A percentile compares a stretch with the other conserved stretches of the same genome.
Conservation (phyloP, 2,888 invertebrate species). For the Polydrusus cervinus region DNA sequence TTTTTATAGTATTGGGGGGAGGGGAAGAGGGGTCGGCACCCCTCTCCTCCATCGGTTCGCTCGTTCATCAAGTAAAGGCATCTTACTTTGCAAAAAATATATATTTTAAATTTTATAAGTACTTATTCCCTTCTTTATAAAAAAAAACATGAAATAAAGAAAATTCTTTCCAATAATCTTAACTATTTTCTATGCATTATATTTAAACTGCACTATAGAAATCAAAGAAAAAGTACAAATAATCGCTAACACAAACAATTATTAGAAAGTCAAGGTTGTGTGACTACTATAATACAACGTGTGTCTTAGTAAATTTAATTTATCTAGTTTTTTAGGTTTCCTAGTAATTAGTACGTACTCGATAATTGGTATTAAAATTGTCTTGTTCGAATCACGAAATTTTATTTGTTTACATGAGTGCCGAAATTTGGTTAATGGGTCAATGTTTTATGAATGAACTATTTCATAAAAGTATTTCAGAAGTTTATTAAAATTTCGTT, state of each 20-base stretch:
- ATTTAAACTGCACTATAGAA: neutral
- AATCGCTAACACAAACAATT: slow-evolving; percentile 23
- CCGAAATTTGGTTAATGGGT: slow-evolving; percentile 13
- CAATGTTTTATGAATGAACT: neutral
- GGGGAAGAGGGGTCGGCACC: too few species aligned
- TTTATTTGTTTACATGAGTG: neutral
- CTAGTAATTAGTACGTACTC: slow-evolving; percentile 38
- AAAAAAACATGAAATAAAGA: too few species aligned
- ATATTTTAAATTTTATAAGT: too few species aligned
- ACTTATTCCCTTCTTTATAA: too few species aligned
- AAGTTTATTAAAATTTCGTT: too few species aligned
- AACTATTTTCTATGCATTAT: neutral
- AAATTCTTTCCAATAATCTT: too few species aligned
- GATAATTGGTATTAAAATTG: slow-evolving; percentile 32
- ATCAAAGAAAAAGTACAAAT: slow-evolving; percentile 31
- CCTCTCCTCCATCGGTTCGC: too few species aligned
- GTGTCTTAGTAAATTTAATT: slow-evolving; percentile 28
- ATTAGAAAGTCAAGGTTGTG: slow-evolving; percentile 44
- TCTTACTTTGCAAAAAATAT: too few species aligned
- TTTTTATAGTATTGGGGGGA: too few species aligned
- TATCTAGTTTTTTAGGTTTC: slow-evolving; percentile 33
- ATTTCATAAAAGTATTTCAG: too few species aligned
- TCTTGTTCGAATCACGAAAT: slow-evolving; percentile 10
- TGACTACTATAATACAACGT: slow-evolving; percentile 27
- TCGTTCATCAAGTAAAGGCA: too few species aligned